phyloP scores from a whole-genome alignment of 2,888 invertebrate species.

The Labia minor region DNA sequence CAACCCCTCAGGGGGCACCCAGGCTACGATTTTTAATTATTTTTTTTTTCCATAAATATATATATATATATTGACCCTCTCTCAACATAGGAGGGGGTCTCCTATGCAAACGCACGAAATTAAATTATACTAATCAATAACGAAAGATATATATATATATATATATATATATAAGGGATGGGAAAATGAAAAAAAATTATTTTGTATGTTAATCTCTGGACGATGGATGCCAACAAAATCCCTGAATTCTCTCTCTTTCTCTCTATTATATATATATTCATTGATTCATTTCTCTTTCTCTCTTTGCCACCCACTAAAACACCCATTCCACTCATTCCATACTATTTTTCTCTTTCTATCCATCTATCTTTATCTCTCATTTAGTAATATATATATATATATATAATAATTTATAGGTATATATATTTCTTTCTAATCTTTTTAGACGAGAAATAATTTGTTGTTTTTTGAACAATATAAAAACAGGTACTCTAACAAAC shows the following conservation, averaged over 20 bases:
- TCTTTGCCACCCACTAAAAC: not conserved
- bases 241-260: not conserved
- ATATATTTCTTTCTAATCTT: too few relatives aligned
- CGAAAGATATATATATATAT: slow-evolving; percentile 7
- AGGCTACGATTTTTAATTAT: not conserved
- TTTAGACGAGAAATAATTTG: too few relatives aligned
- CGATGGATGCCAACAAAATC: not conserved
- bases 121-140: slow-evolving; percentile 7
- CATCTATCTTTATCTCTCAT: too few relatives aligned
- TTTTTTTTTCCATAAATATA: not conserved
- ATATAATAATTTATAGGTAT: too few relatives aligned
- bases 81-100: slow-evolving; percentile 3
- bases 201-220: slow-evolving; percentile 8
- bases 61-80: not conserved
- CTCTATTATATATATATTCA: too few relatives aligned
- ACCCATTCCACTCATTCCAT: not conserved
- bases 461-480: too few relatives aligned
- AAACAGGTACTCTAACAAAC: too few relatives aligned
- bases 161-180: not conserved
- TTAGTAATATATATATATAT: too few relatives aligned
- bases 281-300: not conserved
- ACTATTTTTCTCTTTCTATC: too few relatives aligned
- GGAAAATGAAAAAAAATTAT: not conserved
- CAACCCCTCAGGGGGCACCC: not conserved
- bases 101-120: slow-evolving; percentile 5